These are phyloP conservation scores for Anabacerthia variegaticeps DNA, from an alignment of 2,797 vertebrate species.

Conservation along the genomic window DNA sequence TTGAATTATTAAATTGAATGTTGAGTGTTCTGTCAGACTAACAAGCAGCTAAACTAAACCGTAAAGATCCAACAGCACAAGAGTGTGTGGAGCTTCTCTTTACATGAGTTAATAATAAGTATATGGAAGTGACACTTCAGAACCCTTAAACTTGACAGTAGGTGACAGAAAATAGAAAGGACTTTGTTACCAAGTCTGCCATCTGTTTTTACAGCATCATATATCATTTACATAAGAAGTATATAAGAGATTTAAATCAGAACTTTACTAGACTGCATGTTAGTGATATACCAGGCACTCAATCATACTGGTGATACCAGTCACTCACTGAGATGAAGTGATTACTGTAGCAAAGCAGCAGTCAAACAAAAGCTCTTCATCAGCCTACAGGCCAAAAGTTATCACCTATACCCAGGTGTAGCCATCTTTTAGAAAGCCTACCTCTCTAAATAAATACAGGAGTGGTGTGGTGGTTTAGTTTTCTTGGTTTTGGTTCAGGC, in stretches of 20 bases:
- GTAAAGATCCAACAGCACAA: neutral
- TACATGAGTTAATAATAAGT: neutral
- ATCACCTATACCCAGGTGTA: neutral
- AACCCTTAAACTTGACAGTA: neutral
- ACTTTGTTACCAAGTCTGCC: neutral
- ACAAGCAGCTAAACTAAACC: neutral
- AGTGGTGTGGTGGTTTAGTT: too few relatives aligned
- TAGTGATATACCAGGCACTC: neutral
- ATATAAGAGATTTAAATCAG: neutral
- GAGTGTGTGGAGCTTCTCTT: neutral
- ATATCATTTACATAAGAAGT: neutral
- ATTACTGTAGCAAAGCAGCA: neutral
- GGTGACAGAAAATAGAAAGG: conserved; percentile 9
- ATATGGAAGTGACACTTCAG: neutral
- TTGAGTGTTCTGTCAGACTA: neutral
- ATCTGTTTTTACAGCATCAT: neutral
- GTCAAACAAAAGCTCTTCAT: neutral
- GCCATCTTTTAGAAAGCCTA: neutral
- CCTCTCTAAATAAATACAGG: neutral
- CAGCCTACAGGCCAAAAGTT: neutral
- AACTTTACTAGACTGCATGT: neutral
- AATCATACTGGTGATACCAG: neutral
- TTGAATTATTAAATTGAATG: neutral
- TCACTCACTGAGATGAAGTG: neutral
- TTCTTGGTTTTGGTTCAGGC: too few relatives aligned